phyloP scores from a whole-genome alignment of 2,113 vertebrate genomes.

The Tonatia bakeri region DNA sequence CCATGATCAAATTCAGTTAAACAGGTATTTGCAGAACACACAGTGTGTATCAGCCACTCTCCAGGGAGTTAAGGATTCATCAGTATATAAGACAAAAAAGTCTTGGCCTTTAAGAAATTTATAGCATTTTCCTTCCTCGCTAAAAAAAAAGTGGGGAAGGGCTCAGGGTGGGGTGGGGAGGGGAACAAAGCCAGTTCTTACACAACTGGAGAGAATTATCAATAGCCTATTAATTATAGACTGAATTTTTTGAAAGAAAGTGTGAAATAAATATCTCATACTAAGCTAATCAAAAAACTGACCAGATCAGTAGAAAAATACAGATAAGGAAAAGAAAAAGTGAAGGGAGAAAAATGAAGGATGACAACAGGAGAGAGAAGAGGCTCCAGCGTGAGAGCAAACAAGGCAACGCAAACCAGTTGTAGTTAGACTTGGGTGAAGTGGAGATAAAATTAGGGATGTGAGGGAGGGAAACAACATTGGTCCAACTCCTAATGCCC shows the following conservation, averaged over 20 bases:
- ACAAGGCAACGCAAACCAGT: not conserved
- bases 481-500: not conserved
- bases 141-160: not conserved
- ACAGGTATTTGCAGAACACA: not conserved
- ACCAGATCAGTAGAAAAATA: not conserved
- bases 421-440: not conserved
- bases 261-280: not conserved
- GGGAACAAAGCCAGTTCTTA: not conserved
- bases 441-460: not conserved
- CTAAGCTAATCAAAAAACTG: not conserved
- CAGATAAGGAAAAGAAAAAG: not conserved
- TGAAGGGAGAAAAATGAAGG: not conserved
- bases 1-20: not conserved
- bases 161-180: not conserved
- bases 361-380: not conserved
- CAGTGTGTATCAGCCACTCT: not conserved
- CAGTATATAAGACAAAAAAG: not conserved
- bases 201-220: not conserved
- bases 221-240: not conserved
- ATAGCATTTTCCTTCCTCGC: not conserved
- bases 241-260: constrained; percentile 17
- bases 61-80: not conserved
- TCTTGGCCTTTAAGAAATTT: not conserved
- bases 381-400: not conserved
- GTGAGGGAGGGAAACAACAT: not conserved